Evolutionary conservation across 2,113 vertebrate species (phyloP).

Genomic region (Tachysurus fulvidraco): DNA sequence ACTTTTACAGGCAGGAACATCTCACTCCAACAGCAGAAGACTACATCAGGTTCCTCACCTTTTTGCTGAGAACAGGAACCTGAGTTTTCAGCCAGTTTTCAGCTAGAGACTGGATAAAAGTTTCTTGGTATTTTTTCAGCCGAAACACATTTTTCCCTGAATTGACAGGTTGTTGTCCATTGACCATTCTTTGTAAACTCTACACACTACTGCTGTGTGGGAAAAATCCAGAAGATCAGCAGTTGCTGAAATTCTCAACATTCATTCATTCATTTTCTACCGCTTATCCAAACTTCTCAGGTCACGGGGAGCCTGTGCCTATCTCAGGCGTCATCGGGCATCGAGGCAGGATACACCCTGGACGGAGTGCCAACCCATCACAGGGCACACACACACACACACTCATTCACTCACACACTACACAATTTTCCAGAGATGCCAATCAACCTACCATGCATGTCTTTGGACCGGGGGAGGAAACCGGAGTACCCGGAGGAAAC

Average conservation of each 20-base stretch:
- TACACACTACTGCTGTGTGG: neutral
- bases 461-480: too few relatives aligned
- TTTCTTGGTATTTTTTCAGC: neutral
- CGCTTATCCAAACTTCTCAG: too few relatives aligned
- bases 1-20: neutral
- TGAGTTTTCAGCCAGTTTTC: neutral
- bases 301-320: too few relatives aligned
- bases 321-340: too few relatives aligned
- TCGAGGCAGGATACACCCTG: too few relatives aligned
- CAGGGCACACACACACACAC: too few relatives aligned
- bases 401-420: too few relatives aligned
- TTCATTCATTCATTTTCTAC: too few relatives aligned
- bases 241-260: neutral
- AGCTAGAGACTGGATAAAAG: neutral
- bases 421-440: too few relatives aligned
- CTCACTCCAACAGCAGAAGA: neutral
- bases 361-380: too few relatives aligned
- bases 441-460: too few relatives aligned
- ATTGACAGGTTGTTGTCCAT: neutral
- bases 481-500: too few relatives aligned
- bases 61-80: neutral
- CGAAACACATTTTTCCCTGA: neutral
- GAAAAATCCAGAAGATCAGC: neutral
- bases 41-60: neutral
- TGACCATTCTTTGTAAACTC: neutral